Evolutionary conservation across 2,113 vertebrate genomes (phyloP).

Genomic region (Morone saxatilis): DNA sequence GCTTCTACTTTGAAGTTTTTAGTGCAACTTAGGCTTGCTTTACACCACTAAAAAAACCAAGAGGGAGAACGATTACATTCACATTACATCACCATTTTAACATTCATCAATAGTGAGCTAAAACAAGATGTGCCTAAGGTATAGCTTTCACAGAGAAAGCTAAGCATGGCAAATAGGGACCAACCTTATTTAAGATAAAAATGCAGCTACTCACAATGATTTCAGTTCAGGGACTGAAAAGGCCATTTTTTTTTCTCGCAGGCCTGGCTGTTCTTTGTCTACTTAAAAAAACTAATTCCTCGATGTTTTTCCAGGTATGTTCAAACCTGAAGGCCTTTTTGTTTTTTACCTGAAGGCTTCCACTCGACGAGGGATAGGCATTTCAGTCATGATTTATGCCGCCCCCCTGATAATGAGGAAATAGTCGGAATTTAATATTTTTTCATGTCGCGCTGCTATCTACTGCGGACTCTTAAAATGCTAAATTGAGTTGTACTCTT

Average conservation of each 20-base stretch:
- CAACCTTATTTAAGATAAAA: background rate
- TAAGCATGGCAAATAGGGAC: background rate
- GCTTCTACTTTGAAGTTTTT: background rate
- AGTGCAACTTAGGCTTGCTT: background rate
- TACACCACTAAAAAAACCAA: background rate
- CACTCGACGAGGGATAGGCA: constrained; percentile 11
- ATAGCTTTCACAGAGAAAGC: background rate
- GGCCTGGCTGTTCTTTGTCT: background rate
- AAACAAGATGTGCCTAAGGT: background rate
- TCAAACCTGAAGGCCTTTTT: background rate
- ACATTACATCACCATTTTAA: too few species aligned
- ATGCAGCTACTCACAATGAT: background rate
- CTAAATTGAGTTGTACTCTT: constrained; percentile 62
- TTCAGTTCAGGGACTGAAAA: constrained; percentile 15
- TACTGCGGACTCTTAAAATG: constrained; percentile 55
- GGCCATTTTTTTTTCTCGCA: background rate
- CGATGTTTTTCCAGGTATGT: constrained; percentile 10
- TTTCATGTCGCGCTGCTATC: constrained; percentile 66
- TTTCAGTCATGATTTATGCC: too few species aligned
- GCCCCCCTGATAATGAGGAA: constrained; percentile 66
- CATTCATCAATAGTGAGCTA: too few species aligned
- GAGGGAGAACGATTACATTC: background rate
- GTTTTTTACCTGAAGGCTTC: too few species aligned
- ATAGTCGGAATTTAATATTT: constrained; percentile 76
- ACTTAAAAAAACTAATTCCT: background rate